Evolutionary conservation across 2,113 vertebrate species (phyloP).

Genomic region (Dromas ardeola): DNA sequence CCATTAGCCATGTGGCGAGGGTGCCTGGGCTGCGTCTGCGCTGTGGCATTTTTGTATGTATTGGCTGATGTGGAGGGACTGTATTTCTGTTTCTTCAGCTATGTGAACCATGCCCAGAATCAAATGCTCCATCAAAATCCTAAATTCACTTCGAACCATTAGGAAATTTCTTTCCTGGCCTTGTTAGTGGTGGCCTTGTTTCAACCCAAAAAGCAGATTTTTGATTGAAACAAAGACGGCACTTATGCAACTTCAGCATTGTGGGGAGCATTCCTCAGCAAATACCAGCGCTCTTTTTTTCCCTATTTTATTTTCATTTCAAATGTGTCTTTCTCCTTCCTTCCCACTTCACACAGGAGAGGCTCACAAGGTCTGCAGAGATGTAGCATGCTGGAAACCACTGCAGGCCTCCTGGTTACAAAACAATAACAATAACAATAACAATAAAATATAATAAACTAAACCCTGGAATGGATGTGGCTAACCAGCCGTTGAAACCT

Average conservation of each 20-base stretch:
- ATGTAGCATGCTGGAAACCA: neutral
- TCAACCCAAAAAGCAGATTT: constrained; percentile 60
- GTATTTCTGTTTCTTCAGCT: constrained; percentile 54
- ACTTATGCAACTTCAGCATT: constrained; percentile 68
- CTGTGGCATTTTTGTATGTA: neutral
- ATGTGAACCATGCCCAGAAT: constrained; percentile 27
- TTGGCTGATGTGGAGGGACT: constrained; percentile 3
- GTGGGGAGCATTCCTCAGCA: constrained; percentile 60
- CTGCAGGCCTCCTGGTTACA: neutral
- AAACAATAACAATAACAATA: constrained; percentile 32
- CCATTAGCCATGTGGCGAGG: neutral
- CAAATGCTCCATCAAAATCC: constrained; percentile 49
- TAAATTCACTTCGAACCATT: constrained; percentile 37
- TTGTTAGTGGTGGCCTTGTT: constrained; percentile 70
- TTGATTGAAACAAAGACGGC: constrained; percentile 44
- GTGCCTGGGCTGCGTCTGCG: neutral
- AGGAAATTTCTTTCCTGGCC: constrained; percentile 46
- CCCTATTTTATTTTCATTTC: constrained; percentile 5
- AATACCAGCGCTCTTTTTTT: neutral
- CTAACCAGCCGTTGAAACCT: constrained; percentile 61
- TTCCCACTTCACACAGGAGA: neutral
- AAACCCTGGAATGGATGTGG: constrained; percentile 46
- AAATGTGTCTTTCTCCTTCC: neutral
- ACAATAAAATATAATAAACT: constrained; percentile 14
- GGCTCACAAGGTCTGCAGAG: neutral